Conservation (phyloP, 2,888 invertebrate genomes). For the Drosophila flavopinicola region DNA sequence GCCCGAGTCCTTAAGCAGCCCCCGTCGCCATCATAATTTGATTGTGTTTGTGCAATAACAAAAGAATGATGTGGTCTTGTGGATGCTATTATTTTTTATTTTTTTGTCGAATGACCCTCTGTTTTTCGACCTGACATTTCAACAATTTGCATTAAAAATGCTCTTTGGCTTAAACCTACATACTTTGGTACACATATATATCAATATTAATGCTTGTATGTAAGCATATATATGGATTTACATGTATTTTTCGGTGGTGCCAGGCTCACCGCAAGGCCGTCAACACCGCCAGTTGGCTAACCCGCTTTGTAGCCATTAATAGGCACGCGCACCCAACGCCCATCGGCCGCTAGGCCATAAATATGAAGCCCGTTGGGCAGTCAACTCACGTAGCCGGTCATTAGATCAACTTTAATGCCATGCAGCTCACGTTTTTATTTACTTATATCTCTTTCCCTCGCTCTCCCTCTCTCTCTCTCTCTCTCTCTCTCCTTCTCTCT, state of each 20-base stretch:
- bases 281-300: conserved; percentile 47
- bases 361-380: conserved; percentile 51
- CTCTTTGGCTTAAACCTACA: conserved; percentile 44
- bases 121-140: conserved; percentile 34
- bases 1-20: background rate
- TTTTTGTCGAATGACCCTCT: conserved; percentile 5
- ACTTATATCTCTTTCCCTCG: conserved; percentile 50
- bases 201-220: background rate
- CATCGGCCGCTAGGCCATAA: conserved; percentile 30
- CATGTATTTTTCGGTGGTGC: conserved; percentile 13
- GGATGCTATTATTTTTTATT: conserved; percentile 37
- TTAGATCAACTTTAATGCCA: conserved; percentile 72
- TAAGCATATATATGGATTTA: background rate
- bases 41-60: conserved; percentile 58
- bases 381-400: conserved; percentile 71
- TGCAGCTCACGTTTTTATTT: conserved; percentile 76
- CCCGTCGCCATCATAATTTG: conserved; percentile 51
- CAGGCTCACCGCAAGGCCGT: conserved; percentile 37
- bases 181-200: conserved; percentile 3
- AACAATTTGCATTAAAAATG: conserved; percentile 59
- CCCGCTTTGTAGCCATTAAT: conserved; percentile 66
- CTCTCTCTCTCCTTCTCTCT: background rate
- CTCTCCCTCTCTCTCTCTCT: background rate
- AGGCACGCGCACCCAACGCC: conserved; percentile 18
- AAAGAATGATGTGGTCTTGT: conserved; percentile 34